A percentile compares a stretch with the other conserved stretches of the same genome.
phyloP scores from a whole-genome alignment of 1,140 invertebrate genomes.

The Steinernema khuongi region DNA sequence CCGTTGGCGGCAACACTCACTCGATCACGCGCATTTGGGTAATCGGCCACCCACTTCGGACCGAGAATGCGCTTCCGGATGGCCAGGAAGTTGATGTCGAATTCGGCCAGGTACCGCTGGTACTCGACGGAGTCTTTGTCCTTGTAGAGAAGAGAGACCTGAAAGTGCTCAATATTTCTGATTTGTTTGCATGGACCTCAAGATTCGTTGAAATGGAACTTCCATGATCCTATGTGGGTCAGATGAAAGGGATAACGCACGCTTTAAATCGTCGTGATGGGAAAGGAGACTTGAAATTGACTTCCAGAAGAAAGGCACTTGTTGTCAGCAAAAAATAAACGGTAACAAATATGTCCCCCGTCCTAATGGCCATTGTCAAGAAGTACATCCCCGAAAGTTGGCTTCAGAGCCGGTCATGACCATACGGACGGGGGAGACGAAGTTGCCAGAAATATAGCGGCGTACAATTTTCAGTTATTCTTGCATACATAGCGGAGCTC shows the following conservation, averaged over 20 bases:
- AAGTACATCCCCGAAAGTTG: too few species aligned
- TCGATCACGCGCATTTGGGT: conserved; percentile 24
- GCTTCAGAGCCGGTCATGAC: too few species aligned
- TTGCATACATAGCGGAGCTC: too few species aligned
- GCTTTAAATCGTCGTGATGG: too few species aligned
- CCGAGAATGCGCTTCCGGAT: conserved; percentile 27
- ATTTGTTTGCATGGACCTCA: neutral
- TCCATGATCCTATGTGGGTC: conserved; percentile 23
- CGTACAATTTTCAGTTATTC: too few species aligned
- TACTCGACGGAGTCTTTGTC: neutral
- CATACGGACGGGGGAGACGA: too few species aligned
- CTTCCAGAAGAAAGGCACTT: too few species aligned
- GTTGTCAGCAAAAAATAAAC: too few species aligned
- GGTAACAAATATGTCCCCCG: too few species aligned
- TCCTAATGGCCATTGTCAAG: too few species aligned
- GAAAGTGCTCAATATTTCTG: neutral
- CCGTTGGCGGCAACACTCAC: conserved; percentile 28
- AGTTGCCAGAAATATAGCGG: too few species aligned
- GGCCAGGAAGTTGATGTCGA: conserved; percentile 20
- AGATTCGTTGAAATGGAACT: neutral
- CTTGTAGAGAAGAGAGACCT: neutral
- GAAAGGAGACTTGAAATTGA: too few species aligned
- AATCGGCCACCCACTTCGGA: conserved; percentile 29
- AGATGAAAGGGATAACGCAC: conserved; percentile 5
- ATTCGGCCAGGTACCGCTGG: conserved; percentile 19